phyloP scores from a whole-genome alignment of 2,113 vertebrate genomes.

The Tachysurus vachellii region DNA sequence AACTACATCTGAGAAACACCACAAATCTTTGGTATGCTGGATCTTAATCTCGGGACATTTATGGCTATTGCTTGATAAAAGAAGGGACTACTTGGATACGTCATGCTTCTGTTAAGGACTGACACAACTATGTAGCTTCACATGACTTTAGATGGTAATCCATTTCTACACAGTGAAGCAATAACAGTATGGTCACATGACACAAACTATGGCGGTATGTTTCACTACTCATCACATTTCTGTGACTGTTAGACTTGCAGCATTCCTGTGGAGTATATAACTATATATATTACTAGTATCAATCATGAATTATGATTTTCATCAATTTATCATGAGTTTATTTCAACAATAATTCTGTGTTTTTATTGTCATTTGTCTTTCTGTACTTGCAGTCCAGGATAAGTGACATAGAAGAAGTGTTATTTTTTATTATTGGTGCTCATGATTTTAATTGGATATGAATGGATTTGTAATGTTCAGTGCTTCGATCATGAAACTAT shows the following conservation, averaged over 20 bases:
- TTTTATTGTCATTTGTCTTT: constrained; percentile 76
- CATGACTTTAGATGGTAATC: constrained; percentile 57
- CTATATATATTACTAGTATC: constrained; percentile 60
- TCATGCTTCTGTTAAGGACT: constrained; percentile 40
- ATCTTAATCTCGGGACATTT: constrained; percentile 12
- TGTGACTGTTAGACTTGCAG: constrained; percentile 67
- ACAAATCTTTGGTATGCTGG: constrained; percentile 13
- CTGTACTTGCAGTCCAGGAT: constrained; percentile 74
- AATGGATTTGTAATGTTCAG: constrained; percentile 45
- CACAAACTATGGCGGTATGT: constrained; percentile 56
- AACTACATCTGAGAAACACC: constrained; percentile 17
- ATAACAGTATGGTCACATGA: constrained; percentile 60
- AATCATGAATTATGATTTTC: constrained; percentile 73
- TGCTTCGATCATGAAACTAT: constrained; percentile 57
- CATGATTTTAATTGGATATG: constrained; percentile 54
- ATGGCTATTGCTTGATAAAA: constrained; percentile 12
- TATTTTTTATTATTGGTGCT: constrained; percentile 70
- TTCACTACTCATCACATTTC: constrained; percentile 56
- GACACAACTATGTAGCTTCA: constrained; percentile 46
- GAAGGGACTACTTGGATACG: constrained; percentile 18
- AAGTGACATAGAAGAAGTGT: constrained; percentile 68
- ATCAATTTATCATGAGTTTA: constrained; percentile 72
- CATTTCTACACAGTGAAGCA: constrained; percentile 60
- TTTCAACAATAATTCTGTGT: constrained; percentile 71
- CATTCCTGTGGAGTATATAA: constrained; percentile 67